Percentiles rank a stretch among this genome's conserved stretches.
These are phyloP conservation scores for Meteorus cinctellus DNA, from an alignment of 2,888 invertebrate species.

Conservation along the genomic window DNA sequence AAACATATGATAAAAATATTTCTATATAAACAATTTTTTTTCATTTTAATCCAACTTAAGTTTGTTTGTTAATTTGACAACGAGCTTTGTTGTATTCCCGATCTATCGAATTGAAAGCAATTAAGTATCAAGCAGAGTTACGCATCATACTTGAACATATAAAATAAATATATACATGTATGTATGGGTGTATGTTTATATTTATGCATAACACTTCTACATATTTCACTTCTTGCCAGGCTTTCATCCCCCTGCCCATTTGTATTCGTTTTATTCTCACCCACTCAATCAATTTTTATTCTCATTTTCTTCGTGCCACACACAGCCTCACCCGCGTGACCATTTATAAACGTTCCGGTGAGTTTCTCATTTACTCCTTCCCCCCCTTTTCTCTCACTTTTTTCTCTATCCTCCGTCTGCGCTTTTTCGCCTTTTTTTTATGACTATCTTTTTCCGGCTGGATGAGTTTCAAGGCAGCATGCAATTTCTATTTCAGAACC, in stretches of 20 bases:
- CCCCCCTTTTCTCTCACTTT: not conserved
- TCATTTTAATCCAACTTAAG: not conserved
- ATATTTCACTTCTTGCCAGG: not conserved
- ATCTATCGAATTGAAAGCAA: slow-evolving; percentile 26
- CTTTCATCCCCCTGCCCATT: not conserved
- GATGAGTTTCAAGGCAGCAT: not conserved
- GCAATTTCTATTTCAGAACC: not conserved
- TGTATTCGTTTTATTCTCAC: not conserved
- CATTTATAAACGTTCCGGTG: not conserved
- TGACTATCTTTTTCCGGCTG: not conserved
- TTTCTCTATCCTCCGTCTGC: too few relatives aligned
- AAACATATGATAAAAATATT: not conserved
- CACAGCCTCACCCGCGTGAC: slow-evolving; percentile 2
- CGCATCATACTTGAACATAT: not conserved
- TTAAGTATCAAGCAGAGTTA: slow-evolving; percentile 4
- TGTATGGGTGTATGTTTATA: not conserved
- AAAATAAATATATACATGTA: too few relatives aligned
- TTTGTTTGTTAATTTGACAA: not conserved
- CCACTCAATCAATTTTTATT: slow-evolving; percentile 6
- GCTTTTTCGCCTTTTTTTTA: not conserved
- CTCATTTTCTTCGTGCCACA: not conserved
- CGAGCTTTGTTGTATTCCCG: not conserved
- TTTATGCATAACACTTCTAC: not conserved
- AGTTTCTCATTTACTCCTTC: slow-evolving; percentile 16
- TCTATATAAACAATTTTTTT: not conserved